Evolutionary conservation across 1,140 invertebrate genomes (phyloP).

Genomic region (Caenorhabditis briggsae): DNA sequence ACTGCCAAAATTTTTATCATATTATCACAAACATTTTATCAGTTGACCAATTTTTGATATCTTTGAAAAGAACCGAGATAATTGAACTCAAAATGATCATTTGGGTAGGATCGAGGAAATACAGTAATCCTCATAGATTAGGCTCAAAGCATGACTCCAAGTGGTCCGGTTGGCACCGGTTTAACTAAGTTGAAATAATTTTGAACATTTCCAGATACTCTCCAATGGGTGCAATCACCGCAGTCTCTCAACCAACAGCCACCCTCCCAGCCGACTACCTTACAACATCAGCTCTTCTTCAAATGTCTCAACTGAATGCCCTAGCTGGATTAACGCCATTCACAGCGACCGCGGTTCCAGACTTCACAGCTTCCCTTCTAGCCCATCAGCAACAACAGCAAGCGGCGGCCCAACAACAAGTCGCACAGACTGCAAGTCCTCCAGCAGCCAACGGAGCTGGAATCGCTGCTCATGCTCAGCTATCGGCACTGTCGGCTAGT

Average conservation of each 20-base stretch:
- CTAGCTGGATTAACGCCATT: conserved; percentile 9
- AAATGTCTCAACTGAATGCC: conserved; percentile 62
- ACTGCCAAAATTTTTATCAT: too few species aligned
- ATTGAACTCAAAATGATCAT: too few species aligned
- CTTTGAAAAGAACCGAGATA: too few species aligned
- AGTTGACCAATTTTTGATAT: too few species aligned
- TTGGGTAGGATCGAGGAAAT: too few species aligned
- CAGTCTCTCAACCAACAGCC: conserved; percentile 46
- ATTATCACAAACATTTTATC: too few species aligned
- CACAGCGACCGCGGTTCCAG: not conserved
- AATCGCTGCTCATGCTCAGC: not conserved
- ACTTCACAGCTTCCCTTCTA: conserved; percentile 8
- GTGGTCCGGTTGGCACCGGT: too few species aligned
- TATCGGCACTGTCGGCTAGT: conserved; percentile 52
- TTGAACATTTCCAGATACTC: conserved; percentile 92
- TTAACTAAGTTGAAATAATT: too few species aligned
- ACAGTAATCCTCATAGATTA: too few species aligned
- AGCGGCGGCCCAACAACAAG: conserved; percentile 61
- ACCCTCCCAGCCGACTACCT: conserved; percentile 83
- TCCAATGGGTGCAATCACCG: conserved; percentile 85
- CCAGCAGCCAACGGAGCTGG: not conserved
- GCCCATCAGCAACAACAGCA: conserved; percentile 32
- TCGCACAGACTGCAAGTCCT: not conserved
- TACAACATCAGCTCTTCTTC: conserved; percentile 84
- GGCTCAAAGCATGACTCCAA: too few species aligned